A percentile compares a stretch with the other conserved stretches of the same genome.
Evolutionary conservation across 1,140 invertebrate genomes (phyloP).

Genomic region (Dermatophagoides farinae): DNA sequence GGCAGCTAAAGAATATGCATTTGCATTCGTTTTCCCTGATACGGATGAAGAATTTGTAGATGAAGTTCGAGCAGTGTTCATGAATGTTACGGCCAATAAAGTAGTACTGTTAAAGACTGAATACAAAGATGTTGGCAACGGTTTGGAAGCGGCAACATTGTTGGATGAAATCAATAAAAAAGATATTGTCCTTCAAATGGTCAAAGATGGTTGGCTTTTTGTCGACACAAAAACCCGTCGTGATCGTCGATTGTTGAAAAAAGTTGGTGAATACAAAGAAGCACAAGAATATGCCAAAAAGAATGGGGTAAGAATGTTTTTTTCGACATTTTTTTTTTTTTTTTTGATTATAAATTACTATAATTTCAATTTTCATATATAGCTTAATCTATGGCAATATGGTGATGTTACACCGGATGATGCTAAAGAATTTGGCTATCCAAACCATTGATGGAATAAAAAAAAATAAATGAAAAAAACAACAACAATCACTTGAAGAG

Average conservation of each 20-base stretch:
- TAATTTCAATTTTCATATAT: slow-evolving; percentile 18
- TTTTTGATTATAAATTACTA: background rate
- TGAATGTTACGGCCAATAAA: slow-evolving; percentile 24
- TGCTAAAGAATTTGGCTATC: slow-evolving; percentile 57
- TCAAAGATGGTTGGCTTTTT: slow-evolving; percentile 62
- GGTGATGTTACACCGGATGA: slow-evolving; percentile 89
- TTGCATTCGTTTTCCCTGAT: slow-evolving; percentile 63
- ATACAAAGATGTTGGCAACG: slow-evolving; percentile 31
- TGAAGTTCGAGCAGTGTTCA: slow-evolving; percentile 22
- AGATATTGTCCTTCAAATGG: slow-evolving; percentile 60
- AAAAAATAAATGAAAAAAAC: too few relatives aligned
- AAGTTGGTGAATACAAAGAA: slow-evolving; percentile 55
- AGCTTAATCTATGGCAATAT: slow-evolving; percentile 78
- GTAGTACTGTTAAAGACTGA: slow-evolving; percentile 33
- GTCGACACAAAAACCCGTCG: slow-evolving; percentile 43
- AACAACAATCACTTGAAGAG: too few relatives aligned
- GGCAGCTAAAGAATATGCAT: slow-evolving; percentile 60
- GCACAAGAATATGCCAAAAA: slow-evolving; percentile 67
- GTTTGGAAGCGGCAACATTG: slow-evolving; percentile 42
- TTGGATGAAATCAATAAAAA: slow-evolving; percentile 40
- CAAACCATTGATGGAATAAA: background rate
- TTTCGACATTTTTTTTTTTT: slow-evolving; percentile 1
- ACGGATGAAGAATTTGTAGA: slow-evolving; percentile 26
- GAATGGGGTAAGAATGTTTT: slow-evolving; percentile 32
- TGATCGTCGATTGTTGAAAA: slow-evolving; percentile 54